Conservation (phyloP, 2,888 invertebrate genomes). For the Orthosia gothica region DNA sequence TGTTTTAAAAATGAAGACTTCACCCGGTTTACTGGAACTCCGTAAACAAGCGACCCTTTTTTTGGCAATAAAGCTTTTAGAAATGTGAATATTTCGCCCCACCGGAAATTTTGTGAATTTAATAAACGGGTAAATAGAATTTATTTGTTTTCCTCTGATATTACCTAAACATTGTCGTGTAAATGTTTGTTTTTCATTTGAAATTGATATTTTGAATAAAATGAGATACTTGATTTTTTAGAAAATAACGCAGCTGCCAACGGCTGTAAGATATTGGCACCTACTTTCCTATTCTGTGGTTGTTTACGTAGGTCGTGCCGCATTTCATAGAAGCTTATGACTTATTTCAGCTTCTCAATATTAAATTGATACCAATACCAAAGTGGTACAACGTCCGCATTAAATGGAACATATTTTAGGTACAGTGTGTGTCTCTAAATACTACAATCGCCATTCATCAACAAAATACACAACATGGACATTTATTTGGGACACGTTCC, state of each 20-base stretch:
- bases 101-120: too few relatives aligned
- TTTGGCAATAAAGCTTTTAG: too few relatives aligned
- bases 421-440: slow-evolving; percentile 21
- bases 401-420: neutral
- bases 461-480: slow-evolving; percentile 47
- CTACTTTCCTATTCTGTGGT: neutral
- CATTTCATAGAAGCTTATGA: neutral
- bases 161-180: slow-evolving; percentile 25
- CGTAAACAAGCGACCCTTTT: too few relatives aligned
- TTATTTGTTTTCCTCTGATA: too few relatives aligned
- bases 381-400: neutral
- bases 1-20: too few relatives aligned
- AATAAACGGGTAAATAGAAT: too few relatives aligned
- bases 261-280: too few relatives aligned
- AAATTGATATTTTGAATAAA: slow-evolving; percentile 24
- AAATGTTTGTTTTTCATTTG: slow-evolving; percentile 36
- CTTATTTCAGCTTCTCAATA: neutral
- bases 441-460: slow-evolving; percentile 39
- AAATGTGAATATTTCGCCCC: too few relatives aligned
- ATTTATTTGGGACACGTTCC: slow-evolving; percentile 62
- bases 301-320: neutral
- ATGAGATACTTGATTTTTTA: neutral
- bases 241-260: neutral
- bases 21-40: too few relatives aligned
- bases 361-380: neutral